phyloP scores from a whole-genome alignment of 2,113 vertebrate genomes.

The Tychaedon coryphoeus region DNA sequence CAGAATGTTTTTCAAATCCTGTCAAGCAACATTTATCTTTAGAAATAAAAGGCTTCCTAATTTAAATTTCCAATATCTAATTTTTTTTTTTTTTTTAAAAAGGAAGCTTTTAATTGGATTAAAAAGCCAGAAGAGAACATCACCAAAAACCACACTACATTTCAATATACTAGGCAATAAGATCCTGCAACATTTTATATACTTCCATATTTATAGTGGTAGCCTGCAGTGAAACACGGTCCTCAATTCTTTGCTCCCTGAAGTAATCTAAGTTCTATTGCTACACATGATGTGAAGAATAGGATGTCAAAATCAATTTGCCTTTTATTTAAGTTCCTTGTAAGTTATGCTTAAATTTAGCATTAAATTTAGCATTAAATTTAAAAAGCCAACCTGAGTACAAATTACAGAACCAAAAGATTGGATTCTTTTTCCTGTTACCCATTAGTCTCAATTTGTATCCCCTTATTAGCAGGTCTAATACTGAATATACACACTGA shows the following conservation, averaged over 20 bases:
- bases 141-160: neutral
- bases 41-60: neutral
- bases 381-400: neutral
- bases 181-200: neutral
- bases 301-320: neutral
- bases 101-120: neutral
- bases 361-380: neutral
- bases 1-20: slow-evolving; percentile 67
- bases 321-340: neutral
- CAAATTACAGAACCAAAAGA: neutral
- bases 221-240: neutral
- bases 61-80: neutral
- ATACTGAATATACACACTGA: neutral
- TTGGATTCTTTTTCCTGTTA: neutral
- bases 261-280: neutral
- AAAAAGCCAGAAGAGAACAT: neutral
- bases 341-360: neutral
- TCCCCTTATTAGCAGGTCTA: neutral
- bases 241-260: neutral
- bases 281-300: neutral
- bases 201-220: neutral
- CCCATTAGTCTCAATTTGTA: neutral
- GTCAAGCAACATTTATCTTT: neutral
- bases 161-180: neutral
- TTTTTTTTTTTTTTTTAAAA: too few relatives aligned